Evolutionary conservation across 2,888 invertebrate species (phyloP), one percentile per base, ranked within the genome.

Genomic region (Linyphia triangularis): DNA sequence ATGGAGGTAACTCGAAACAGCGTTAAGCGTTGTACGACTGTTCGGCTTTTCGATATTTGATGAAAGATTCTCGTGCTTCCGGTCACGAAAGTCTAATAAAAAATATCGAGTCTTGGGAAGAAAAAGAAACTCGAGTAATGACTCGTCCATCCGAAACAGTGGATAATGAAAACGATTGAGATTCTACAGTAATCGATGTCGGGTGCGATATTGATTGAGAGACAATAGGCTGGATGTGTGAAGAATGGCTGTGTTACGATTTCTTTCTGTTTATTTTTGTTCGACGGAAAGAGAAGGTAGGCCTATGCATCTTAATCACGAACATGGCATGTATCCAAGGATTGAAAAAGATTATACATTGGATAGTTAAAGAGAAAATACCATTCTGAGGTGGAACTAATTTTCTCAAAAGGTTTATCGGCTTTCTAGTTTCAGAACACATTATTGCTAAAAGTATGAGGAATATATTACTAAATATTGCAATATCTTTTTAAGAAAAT

Each of bases 131-230:
- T 40, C 28, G 40, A 61, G 61, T 70, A 82, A 72, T 57, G 65
- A 24, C 19, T 67, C 65, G 43, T 61, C 67, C 30, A 79, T 26
- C 51, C 40, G 81, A 59, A 82, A 61, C 82, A 40, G 61, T 40
- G 13, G 61, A 40, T 82, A 82, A 82, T 82, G 61, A 82, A 73
- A 82, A 82, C 77, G 70, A 59, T 82, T 82, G 57, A 59, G 77
- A 77, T 81, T 69, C 22, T 40, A 24, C 72, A 57, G 70, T 70
- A 61, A 82, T 82, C 82, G 82, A 72, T 82, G 82, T 61, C 61
- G 40, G 37, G 33, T 33, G 59, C 7, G 2, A 28, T 82, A 82
- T 82, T 43, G 82, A 82, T 82, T 82, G 16, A 40, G 19, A 2
- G 40, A 28, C 59, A 61, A 57, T 37, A 40, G 43, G 13, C 22